Evolutionary conservation across 2,797 vertebrate species (phyloP).

Genomic region (Perodicticus potto): DNA sequence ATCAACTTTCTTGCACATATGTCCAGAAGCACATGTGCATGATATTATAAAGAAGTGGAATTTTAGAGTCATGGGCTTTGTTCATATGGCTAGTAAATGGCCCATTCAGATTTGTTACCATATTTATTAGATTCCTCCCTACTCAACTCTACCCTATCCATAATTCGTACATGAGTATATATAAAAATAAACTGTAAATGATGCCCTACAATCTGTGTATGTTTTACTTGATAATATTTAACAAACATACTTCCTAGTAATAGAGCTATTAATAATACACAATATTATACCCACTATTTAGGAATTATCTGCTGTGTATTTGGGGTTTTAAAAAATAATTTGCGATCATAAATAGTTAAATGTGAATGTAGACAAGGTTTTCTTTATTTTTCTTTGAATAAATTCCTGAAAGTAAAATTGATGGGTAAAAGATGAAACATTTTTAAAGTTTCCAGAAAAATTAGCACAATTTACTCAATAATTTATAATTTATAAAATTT

Average conservation of each 20-base stretch:
- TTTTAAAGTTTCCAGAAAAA: slow-evolving; percentile 25
- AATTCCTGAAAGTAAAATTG: neutral
- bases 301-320: neutral
- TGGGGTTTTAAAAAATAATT: neutral
- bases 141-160: neutral
- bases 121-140: neutral
- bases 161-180: neutral
- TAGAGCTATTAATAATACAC: neutral
- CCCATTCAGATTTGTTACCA: neutral
- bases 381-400: neutral
- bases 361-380: neutral
- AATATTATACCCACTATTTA: neutral
- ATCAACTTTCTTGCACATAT: neutral
- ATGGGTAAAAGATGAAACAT: neutral
- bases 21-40: neutral
- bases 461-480: neutral
- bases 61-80: neutral
- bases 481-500: neutral
- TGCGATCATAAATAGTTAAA: neutral
- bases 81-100: neutral
- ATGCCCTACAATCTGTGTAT: neutral
- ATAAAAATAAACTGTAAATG: neutral
- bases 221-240: neutral
- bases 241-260: neutral
- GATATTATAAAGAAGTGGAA: neutral